These are phyloP conservation scores for Portevinia maculata DNA, from an alignment of 2,888 invertebrate genomes.

Conservation along the genomic window DNA sequence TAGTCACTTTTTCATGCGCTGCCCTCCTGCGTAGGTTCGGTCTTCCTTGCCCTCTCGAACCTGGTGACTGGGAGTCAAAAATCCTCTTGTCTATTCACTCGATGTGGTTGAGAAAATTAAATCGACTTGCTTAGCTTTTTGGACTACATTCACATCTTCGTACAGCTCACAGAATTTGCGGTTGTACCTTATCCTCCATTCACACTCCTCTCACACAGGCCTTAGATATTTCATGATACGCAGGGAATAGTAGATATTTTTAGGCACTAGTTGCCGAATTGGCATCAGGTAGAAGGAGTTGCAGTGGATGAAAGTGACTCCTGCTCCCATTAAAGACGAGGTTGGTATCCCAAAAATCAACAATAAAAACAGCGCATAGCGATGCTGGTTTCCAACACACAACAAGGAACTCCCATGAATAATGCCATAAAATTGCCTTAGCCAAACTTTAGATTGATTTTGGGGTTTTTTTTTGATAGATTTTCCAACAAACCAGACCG, in stretches of 20 bases:
- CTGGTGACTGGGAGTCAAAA: background rate
- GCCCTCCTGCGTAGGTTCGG: background rate
- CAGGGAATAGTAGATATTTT: too few relatives aligned
- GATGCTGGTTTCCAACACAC: background rate
- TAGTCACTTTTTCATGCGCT: too few relatives aligned
- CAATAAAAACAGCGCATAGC: too few relatives aligned
- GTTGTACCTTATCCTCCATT: conserved; percentile 24
- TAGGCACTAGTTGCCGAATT: too few relatives aligned
- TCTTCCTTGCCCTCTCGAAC: background rate
- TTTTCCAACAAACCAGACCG: conserved; percentile 20
- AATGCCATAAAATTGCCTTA: conserved; percentile 13
- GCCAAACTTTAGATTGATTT: conserved; percentile 27
- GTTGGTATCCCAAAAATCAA: too few relatives aligned
- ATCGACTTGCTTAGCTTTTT: background rate
- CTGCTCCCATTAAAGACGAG: too few relatives aligned
- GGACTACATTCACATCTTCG: background rate
- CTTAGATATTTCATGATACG: too few relatives aligned
- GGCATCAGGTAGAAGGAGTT: too few relatives aligned
- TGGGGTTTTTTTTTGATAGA: conserved; percentile 21
- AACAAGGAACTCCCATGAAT: background rate
- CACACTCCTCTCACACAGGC: conserved; percentile 13
- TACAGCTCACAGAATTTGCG: conserved; percentile 12
- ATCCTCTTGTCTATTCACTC: background rate
- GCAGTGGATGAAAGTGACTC: too few relatives aligned
- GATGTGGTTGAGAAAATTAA: background rate